A percentile compares a stretch with the other conserved stretches of the same genome.
phyloP scores from a whole-genome alignment of 2,113 vertebrate species.

The Muscicapa adusta region DNA sequence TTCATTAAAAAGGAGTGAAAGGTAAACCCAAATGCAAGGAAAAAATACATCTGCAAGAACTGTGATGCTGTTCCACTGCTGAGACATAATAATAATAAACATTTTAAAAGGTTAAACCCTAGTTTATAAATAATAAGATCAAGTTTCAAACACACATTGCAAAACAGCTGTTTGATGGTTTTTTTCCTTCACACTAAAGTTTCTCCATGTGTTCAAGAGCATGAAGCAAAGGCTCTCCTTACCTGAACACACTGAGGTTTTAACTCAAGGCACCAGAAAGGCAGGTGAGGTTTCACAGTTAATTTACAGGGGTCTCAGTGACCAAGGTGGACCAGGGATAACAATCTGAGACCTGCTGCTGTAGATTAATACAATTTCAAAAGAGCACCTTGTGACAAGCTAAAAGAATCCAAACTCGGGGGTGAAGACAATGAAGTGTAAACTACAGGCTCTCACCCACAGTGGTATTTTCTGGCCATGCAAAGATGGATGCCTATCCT shows the following conservation, averaged over 20 bases:
- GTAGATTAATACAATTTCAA: not conserved
- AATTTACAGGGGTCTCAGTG: not conserved
- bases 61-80: not conserved
- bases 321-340: not conserved
- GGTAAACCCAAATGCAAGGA: not conserved
- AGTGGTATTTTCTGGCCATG: not conserved
- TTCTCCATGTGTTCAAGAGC: not conserved
- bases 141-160: not conserved
- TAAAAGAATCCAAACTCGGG: not conserved
- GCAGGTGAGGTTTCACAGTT: not conserved
- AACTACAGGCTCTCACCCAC: not conserved
- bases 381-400: not conserved
- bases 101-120: slow-evolving; percentile 12
- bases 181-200: not conserved
- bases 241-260: not conserved
- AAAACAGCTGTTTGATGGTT: slow-evolving; percentile 7
- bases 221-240: not conserved
- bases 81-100: not conserved
- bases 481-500: fast-evolving
- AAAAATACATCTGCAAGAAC: not conserved
- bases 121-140: slow-evolving; percentile 32
- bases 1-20: not conserved
- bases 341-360: not conserved
- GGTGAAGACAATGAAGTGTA: not conserved
- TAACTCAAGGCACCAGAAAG: not conserved